Evolutionary conservation across 37 sponge, comb jelly and placozoan genomes (phyloP), one percentile per base, ranked within the genome.

Genomic region (Aplysina aerophoba): DNA sequence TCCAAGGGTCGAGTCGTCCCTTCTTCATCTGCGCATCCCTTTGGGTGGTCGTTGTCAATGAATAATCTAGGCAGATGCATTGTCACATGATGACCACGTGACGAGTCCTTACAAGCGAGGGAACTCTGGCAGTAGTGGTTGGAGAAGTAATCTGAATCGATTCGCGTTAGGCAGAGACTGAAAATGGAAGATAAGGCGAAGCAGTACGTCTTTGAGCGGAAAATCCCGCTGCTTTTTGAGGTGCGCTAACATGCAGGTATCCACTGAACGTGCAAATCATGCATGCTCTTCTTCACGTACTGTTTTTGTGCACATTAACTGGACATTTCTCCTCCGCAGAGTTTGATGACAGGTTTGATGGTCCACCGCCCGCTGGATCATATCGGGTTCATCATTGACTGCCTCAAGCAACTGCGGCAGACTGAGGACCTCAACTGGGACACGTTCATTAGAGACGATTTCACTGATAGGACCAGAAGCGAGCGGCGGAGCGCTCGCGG

Each of bases 151-250:
- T 44, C 50, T 44, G 50, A 44, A 44, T n/a, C n/a, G n/a, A n/a
- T n/a, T n/a, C n/a, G n/a, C 3, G 50, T 44, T 8, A 44, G 50
- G 8, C 50, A 8, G 50, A 11, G 50, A 44, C 50, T 8, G 6
- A 44, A 33, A 30, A 84, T 71, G 72, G 65, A 84, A 24, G 89
- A 91, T 2, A 79, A 66, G 65, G 93, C 93, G n/a, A 85, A 57
- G 28, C 59, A 71, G 31, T 92, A 92, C 73, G 66, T 92, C 13
- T 82, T 85, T 50, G 41, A 59, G 50, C 79, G 82, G 44, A 84
- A 86, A 16, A 89, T 92, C 17, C 93, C 93, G 15, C 61, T 75
- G 31, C 84, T 92, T 5, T 89, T 92, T 50, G 93, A 92, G 83
- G 93, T 90, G 31, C 24, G 90, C 28, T 30, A 81, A 68, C 25